A percentile compares a stretch with the other conserved stretches of the same genome.
Evolutionary conservation across 2,888 invertebrate species (phyloP).

Genomic region (Lepidochrysops patricia): DNA sequence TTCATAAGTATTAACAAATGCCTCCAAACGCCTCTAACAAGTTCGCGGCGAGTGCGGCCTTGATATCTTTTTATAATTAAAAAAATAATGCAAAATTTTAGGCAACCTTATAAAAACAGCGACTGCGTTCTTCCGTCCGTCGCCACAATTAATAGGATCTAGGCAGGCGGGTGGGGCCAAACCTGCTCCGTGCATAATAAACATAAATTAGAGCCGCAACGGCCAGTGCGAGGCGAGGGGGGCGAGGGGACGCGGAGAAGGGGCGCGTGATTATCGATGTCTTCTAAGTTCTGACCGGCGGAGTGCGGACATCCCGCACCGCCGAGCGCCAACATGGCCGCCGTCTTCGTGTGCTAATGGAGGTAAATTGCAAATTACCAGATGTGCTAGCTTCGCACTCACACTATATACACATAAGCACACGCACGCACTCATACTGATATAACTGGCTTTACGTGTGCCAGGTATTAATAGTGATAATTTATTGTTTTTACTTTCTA

Average conservation of each 20-base stretch:
- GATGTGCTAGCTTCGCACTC: not conserved
- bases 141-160: conserved; percentile 2
- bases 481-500: not conserved
- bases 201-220: not conserved
- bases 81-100: not conserved
- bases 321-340: conserved; percentile 5
- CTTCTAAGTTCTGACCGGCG: not conserved
- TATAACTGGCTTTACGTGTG: not conserved
- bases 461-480: not conserved
- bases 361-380: conserved; percentile 7
- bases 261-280: conserved; percentile 16
- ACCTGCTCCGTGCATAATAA: not conserved
- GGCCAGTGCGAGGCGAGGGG: not conserved
- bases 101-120: not conserved
- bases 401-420: no score
- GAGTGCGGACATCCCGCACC: not conserved
- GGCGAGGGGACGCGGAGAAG: not conserved
- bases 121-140: not conserved
- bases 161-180: not conserved
- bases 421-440: not conserved
- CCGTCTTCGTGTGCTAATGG: not conserved
- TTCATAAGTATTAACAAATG: not conserved
- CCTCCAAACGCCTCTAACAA: no score
- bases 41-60: no score
- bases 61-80: not conserved